A percentile compares a stretch with the other conserved stretches of the same genome.
phyloP scores from a whole-genome alignment of 1,140 invertebrate species.

The Panulirus ornatus region DNA sequence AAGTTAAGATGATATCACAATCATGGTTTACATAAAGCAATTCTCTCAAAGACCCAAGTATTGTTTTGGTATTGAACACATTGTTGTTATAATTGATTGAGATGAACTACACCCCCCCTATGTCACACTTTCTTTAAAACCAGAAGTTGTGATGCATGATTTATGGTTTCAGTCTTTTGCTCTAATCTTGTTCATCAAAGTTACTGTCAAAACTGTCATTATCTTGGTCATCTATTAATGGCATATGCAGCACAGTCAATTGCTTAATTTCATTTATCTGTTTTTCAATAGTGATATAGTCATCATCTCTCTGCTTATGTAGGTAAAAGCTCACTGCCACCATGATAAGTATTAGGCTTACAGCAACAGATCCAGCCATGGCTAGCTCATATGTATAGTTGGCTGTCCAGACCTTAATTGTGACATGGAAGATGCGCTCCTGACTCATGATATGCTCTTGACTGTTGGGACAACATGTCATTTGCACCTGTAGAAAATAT shows the following conservation, averaged over 20 bases:
- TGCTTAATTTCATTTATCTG: not conserved
- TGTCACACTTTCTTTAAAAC: too few relatives aligned
- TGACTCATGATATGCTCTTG: slow-evolving; percentile 23
- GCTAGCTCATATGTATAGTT: slow-evolving; percentile 12
- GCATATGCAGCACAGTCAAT: slow-evolving; percentile 18
- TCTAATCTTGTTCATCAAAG: slow-evolving; percentile 23
- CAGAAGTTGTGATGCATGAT: too few relatives aligned
- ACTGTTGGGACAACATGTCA: slow-evolving; percentile 18
- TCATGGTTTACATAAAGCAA: too few relatives aligned
- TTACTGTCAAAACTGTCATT: slow-evolving; percentile 39
- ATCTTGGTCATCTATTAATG: slow-evolving; percentile 40
- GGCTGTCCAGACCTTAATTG: slow-evolving; percentile 15
- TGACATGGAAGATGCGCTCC: not conserved
- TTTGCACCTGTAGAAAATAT: slow-evolving; percentile 9
- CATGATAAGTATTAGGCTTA: not conserved
- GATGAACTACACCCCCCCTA: too few relatives aligned
- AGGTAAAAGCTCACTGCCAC: not conserved
- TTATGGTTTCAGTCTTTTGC: too few relatives aligned
- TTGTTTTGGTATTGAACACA: too few relatives aligned
- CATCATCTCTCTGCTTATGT: not conserved
- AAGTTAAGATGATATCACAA: too few relatives aligned
- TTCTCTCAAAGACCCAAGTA: too few relatives aligned
- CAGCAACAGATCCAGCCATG: not conserved
- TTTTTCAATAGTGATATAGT: not conserved
- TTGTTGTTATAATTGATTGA: too few relatives aligned